Base-by-base conservation (phyloP, 2,888 invertebrate species). In the Heliconius ethilla region DNA sequence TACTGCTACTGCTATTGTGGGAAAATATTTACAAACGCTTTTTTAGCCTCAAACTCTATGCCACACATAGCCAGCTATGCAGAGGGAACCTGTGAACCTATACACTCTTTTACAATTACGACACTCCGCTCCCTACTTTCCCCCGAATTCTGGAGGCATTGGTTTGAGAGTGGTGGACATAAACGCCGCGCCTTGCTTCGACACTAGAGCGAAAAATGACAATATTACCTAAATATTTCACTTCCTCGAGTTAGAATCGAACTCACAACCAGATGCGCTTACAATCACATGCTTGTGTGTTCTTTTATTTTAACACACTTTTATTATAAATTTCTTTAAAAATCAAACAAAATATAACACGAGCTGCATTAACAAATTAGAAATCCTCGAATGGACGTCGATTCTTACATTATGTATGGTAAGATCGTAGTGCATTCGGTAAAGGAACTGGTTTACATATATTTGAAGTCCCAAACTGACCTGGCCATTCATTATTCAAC, bases 391-490 rank as follows among this genome's bases (percentile, higher is more conserved):
- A 73, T 40, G 59, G 73, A 77, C 33, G 66, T 33, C 51, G 45
- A 65, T 69, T 70, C 70, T 73, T 75, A 80, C 78, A 78, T 80
- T 75, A 80, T 80, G 75, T 78, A 80, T 80, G 78, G n/a, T 75
- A 78, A 80, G 78, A 80, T 76, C 78, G 79, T 78, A 75, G 76
- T 79, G 81, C 80, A 80, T 81, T 82, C 75, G 81, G 80, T 81
- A 78, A 76, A 81, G 82, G 82, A 78, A 55, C 79, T 77, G 84
- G 85, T 85, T 85, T 85, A 84, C 85, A 85, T 85, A 85, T 83
- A 84, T 85, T 85, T 85, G 83, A 83, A 84, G 82, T 83, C 85
- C 83, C 85, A 80, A 83, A 83, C 84, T 86, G 84, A 84, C 84
- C 85, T 82, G 84, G 72, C 72, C 82, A 84, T 86, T 83, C 82